phyloP scores from a whole-genome alignment of 2,888 invertebrate species.

The Bedellia somnulentella region DNA sequence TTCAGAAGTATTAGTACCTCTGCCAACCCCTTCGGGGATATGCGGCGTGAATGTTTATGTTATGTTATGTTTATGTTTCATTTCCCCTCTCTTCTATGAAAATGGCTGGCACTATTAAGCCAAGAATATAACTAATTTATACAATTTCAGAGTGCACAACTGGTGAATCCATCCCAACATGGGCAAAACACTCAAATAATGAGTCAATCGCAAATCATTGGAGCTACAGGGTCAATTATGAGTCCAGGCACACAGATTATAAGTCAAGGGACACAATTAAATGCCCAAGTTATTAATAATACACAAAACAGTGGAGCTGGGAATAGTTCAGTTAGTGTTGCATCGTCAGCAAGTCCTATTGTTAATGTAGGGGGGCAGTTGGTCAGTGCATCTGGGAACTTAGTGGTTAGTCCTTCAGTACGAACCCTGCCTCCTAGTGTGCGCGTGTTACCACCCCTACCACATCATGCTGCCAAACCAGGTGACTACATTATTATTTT shows the following conservation, averaged over 20 bases:
- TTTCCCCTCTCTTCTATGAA: no score
- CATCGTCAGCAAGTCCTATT: constrained; percentile 25
- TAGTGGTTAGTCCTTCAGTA: constrained; percentile 42
- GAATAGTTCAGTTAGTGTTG: constrained; percentile 25
- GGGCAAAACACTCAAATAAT: constrained; percentile 42
- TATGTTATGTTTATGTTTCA: no score
- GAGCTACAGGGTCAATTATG: constrained; percentile 30
- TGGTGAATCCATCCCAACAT: no score
- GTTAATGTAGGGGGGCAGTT: constrained; percentile 40
- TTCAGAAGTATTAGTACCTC: no score
- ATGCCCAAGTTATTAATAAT: constrained; percentile 28
- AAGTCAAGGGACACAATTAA: constrained; percentile 45
- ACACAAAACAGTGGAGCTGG: constrained; percentile 15
- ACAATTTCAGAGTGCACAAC: constrained; percentile 32
- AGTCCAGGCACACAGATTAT: constrained; percentile 49
- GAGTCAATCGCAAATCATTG: constrained; percentile 37
- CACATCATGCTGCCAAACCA: constrained; percentile 41
- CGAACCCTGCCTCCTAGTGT: constrained; percentile 43
- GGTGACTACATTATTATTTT: constrained; percentile 17
- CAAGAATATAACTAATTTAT: no score
- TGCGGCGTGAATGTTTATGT: no score
- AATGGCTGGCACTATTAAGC: no score
- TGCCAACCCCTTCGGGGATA: no score
- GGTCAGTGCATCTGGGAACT: constrained; percentile 28
- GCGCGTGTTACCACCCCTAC: constrained; percentile 39